Percentiles rank a stretch among this genome's conserved stretches.
Evolutionary conservation across 2,888 invertebrate species (phyloP).

Genomic region (Anarsia innoxiella): DNA sequence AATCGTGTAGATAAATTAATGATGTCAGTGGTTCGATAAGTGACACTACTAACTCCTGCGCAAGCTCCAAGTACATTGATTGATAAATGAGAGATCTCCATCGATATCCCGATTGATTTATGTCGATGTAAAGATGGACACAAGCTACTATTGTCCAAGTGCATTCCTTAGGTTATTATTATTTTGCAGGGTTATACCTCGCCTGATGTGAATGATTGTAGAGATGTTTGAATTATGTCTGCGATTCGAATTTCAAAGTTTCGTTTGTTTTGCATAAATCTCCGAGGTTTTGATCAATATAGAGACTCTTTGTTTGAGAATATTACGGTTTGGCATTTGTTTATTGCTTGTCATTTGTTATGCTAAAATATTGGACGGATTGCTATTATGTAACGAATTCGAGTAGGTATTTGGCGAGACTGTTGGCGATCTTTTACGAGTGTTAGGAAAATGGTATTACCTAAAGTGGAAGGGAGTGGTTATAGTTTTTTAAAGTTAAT

Average conservation of each 20-base stretch:
- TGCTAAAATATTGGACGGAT: too few relatives aligned
- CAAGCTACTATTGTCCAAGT: constrained; percentile 11
- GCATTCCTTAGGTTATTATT: constrained; percentile 7
- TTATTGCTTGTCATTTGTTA: too few relatives aligned
- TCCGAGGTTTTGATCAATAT: too few relatives aligned
- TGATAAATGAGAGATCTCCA: constrained; percentile 36
- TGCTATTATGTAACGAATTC: too few relatives aligned
- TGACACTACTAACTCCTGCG: constrained; percentile 38
- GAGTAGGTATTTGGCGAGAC: too few relatives aligned
- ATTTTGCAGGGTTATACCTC: constrained; percentile 4
- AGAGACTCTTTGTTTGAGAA: too few relatives aligned
- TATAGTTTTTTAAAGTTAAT: too few relatives aligned
- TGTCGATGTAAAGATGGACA: constrained; percentile 19
- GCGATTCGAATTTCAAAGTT: background rate
- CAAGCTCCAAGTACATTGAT: constrained; percentile 38
- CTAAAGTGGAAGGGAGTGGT: too few relatives aligned
- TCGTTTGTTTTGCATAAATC: too few relatives aligned
- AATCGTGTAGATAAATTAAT: constrained; percentile 37
- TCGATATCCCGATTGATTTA: constrained; percentile 38
- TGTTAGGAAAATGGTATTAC: too few relatives aligned
- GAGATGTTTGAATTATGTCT: background rate
- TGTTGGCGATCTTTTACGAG: too few relatives aligned
- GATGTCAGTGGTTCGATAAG: constrained; percentile 44
- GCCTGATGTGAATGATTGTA: background rate
- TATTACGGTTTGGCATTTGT: too few relatives aligned